A percentile compares a stretch with the other conserved stretches of the same genome.
Conservation (phyloP, 2,888 invertebrate genomes). For the Plagodis dolabraria region DNA sequence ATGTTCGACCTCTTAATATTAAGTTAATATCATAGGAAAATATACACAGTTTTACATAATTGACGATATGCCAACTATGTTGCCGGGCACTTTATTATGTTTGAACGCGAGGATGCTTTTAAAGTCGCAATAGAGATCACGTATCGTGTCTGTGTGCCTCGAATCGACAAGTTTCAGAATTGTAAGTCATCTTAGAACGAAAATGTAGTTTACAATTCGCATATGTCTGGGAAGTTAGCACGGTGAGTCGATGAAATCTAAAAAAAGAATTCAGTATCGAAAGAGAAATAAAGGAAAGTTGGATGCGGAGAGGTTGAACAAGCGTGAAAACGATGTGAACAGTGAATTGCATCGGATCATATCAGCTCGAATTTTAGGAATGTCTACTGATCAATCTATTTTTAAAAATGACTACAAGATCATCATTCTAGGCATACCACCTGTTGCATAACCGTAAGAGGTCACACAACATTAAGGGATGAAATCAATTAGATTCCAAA, state of each 20-base stretch:
- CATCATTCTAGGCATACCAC: too few species aligned
- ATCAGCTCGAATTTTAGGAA: not conserved
- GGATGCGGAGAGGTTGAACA: slow-evolving; percentile 1
- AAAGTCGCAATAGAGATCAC: slow-evolving; percentile 29
- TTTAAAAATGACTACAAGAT: too few species aligned
- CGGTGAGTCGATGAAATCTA: slow-evolving; percentile 1
- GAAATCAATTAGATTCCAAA: too few species aligned
- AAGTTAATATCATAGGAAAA: too few species aligned
- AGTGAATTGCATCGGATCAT: slow-evolving; percentile 2
- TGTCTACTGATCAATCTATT: too few species aligned
- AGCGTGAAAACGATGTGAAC: not conserved
- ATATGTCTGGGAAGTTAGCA: slow-evolving; percentile 7
- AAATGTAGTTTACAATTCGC: slow-evolving; percentile 8
- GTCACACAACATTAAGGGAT: too few species aligned
- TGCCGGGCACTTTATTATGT: slow-evolving; percentile 44
- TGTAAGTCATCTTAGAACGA: slow-evolving; percentile 17
- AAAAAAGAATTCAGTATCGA: slow-evolving; percentile 6
- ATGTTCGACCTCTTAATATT: too few species aligned
- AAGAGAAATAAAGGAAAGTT: slow-evolving; percentile 5
- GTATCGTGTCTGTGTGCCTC: slow-evolving; percentile 27
- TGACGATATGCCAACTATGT: slow-evolving; percentile 25
- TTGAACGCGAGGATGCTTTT: slow-evolving; percentile 25
- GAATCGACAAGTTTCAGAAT: slow-evolving; percentile 27
- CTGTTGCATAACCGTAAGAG: too few species aligned
- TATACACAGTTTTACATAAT: not conserved